Evolutionary conservation across 2,797 vertebrate genomes (phyloP).

Genomic region (Hybognathus amarus): DNA sequence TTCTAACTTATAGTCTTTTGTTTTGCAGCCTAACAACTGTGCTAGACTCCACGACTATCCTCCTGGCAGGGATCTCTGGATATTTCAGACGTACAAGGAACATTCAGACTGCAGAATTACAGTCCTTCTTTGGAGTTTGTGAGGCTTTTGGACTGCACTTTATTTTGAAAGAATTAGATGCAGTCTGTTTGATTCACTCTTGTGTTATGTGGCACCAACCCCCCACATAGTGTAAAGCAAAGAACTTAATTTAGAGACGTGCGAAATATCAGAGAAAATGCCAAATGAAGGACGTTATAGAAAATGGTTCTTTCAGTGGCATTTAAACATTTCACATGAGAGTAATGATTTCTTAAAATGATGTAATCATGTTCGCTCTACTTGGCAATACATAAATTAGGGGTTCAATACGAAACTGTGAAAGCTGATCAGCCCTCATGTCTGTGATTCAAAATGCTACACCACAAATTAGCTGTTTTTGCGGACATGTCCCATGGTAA

Average conservation of each 20-base stretch:
- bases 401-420: not conserved
- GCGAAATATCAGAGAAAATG: not conserved
- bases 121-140: not conserved
- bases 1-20: not conserved
- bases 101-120: not conserved
- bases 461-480: not conserved
- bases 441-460: not conserved
- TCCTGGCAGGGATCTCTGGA: not conserved
- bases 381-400: not conserved
- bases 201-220: constrained; percentile 1
- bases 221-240: not conserved
- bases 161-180: not conserved
- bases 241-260: not conserved
- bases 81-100: not conserved
- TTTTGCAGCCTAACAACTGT: not conserved
- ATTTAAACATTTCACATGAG: not conserved
- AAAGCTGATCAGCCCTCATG: not conserved
- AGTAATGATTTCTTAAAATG: not conserved
- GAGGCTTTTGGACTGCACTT: constrained; percentile 2
- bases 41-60: not conserved
- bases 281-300: not conserved
- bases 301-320: not conserved
- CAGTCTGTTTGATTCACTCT: not conserved
- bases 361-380: not conserved
- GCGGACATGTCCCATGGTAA: not conserved